Evolutionary conservation across 2,113 vertebrate genomes (phyloP).

Genomic region (Thomomys bottae): DNA sequence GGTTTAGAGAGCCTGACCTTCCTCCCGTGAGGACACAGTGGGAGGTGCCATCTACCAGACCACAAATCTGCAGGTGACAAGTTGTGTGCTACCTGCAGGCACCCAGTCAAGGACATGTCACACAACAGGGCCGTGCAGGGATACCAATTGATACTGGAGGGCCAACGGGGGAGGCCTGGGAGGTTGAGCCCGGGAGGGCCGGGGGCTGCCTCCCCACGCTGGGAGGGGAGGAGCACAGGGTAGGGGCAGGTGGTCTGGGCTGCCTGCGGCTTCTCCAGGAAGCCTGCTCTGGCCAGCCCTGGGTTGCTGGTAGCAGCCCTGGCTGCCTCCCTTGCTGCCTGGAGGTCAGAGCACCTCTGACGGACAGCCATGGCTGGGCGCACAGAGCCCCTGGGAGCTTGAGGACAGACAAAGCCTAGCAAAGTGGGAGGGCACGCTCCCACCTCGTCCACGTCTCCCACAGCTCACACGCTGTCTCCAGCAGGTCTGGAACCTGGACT

Average conservation of each 20-base stretch:
- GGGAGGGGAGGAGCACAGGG: not conserved
- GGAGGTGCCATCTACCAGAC: not conserved
- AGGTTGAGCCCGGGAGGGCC: accelerated
- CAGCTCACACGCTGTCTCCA: not conserved
- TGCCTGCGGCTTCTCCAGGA: not conserved
- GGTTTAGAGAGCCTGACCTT: not conserved
- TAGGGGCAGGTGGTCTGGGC: not conserved
- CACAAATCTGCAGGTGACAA: not conserved
- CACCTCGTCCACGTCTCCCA: not conserved
- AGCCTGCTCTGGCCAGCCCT: not conserved
- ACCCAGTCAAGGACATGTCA: not conserved
- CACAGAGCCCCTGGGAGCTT: accelerated
- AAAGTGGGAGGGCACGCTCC: no score
- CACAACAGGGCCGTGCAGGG: not conserved
- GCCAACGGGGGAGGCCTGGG: accelerated
- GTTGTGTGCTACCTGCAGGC: no score
- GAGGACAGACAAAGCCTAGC: no score
- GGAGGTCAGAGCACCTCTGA: accelerated
- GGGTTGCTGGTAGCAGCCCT: accelerated
- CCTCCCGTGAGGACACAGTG: not conserved
- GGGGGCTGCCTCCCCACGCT: not conserved
- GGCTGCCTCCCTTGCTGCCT: not conserved
- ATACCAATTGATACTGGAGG: not conserved
- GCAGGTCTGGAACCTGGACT: not conserved
- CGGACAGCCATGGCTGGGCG: accelerated